Evolutionary conservation across 2,888 invertebrate species (phyloP), one percentile per base, ranked within the genome.

Genomic region (Drosophila rellima): DNA sequence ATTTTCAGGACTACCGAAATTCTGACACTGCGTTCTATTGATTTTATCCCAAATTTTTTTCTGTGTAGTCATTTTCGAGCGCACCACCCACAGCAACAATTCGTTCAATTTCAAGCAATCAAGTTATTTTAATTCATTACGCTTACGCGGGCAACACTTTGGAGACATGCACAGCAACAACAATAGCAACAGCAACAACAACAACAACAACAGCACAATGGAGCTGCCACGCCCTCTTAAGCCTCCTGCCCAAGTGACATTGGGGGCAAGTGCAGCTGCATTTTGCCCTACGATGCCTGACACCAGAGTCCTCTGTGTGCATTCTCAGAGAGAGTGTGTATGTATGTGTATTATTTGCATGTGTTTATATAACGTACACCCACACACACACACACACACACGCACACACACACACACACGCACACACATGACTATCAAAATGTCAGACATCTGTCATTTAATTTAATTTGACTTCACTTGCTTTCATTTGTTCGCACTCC

Each of bases 401-500:
- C 68, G 61, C 77, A 64, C 68, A 61, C 70, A 2, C 56, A 5
- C 47, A 20, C 51, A 55, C 69, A 2, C 56, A 5, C 47, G 17
- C 51, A 55, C 69, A 61, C 54, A 57, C 44, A 65, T 47, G 80
- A 70, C 71, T 74, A 76, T 75, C 86, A 85, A 85, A 85, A 80
- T 88, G 85, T 86, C 85, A 89, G 89, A 88, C 89, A 86, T 89
- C 89, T 86, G 85, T 86, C 89, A 88, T 86, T 89, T 86, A 89
- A 86, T 86, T 86, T 86, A 89, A 86, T 86, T 89, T 89, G 78
- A 87, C 78, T 86, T 88, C 74, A 85, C 86, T 89, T 86, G 87
- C 87, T 89, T 84, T 84, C 80, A 77, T 88, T 85, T 84, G 84
- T 83, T 69, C 74, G 70, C 68, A 15, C 45, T 23, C 17, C 33